phyloP scores from a whole-genome alignment of 92 coral and sea anemone species.

The Parazoanthus darwini region DNA sequence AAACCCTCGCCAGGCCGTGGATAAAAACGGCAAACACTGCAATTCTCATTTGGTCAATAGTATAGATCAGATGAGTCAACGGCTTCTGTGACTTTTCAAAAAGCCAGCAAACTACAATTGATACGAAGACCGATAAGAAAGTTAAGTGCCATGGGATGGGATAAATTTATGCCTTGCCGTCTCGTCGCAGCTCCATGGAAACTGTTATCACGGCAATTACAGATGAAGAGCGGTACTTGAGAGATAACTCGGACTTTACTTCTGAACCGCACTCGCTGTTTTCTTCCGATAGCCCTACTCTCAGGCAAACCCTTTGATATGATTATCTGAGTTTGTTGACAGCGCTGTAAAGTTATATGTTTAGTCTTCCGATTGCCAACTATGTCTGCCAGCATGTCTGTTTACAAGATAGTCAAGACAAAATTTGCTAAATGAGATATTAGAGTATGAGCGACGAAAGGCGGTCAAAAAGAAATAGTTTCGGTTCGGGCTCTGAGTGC shows the following conservation, averaged over 20 bases:
- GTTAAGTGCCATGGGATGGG: not conserved
- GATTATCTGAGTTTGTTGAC: conserved; percentile 43
- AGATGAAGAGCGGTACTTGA: conserved; percentile 34
- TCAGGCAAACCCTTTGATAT: conserved; percentile 36
- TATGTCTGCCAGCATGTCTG: conserved; percentile 37
- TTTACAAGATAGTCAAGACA: conserved; percentile 31
- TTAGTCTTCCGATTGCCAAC: conserved; percentile 28
- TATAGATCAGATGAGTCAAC: not conserved
- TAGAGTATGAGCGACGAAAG: conserved; percentile 34
- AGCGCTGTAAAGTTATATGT: conserved; percentile 42
- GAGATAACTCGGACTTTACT: conserved; percentile 7
- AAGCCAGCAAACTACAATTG: conserved; percentile 15
- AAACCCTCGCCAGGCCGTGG: not conserved
- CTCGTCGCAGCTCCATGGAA: conserved; percentile 8
- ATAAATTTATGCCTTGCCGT: conserved; percentile 23
- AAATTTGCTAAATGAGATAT: conserved; percentile 44
- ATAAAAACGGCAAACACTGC: not conserved
- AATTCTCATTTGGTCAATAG: not conserved
- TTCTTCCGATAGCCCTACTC: conserved; percentile 37
- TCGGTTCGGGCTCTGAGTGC: not conserved
- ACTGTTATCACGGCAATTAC: conserved; percentile 36
- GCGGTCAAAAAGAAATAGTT: conserved; percentile 18
- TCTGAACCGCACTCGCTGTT: conserved; percentile 14
- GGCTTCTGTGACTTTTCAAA: conserved; percentile 39
- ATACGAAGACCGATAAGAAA: conserved; percentile 22